Evolutionary conservation across 2,113 vertebrate genomes (phyloP), one percentile per base, ranked within the genome.

Genomic region (Hylia prasina): DNA sequence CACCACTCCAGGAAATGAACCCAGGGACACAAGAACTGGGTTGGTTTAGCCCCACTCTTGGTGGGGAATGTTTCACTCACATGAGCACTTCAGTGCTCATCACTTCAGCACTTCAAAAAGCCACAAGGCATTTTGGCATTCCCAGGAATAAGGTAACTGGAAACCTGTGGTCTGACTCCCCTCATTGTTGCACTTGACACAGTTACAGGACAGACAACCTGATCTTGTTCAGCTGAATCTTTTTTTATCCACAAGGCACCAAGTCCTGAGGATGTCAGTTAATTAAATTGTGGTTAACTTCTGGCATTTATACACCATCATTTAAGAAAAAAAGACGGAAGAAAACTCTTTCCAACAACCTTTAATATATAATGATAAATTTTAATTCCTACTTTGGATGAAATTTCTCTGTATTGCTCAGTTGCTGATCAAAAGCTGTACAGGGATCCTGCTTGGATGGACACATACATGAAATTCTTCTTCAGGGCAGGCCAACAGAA

Each of bases 11-110:
- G 47, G 21, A 51, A 60, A 56, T 8, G 40, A 80, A 27, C 3
- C 30, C 22, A 70, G 14, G 25, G 19, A 22, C 35, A 61, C 11
- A 24, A 66, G n/a, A 68, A 79, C 27, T 6, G 22, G 37, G 7
- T 7, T 68, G 40, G 48, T 48, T 87, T 56, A 76, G 27, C 7
- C 15, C 22, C 14, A 7, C 47, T 50, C 44, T 42, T 53, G 50
- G 31, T 3, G 9, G 39, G 4, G 17, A 69, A n/a, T 0, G 0
- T 31, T 69, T 37, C 17, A n/a, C 21, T 50, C 5, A 3, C 18
- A 27, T 4, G 2, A 50, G 28, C 33, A 30, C 53, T 44, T 60
- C 15, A 25, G 14, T 27, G 31, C 54, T 22, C 54, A n/a, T 33
- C 53, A 54, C 53, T 33, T 54, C 30, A 21, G 53, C 53, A 33